Evolutionary conservation across 2,888 invertebrate species (phyloP).

Genomic region (Oithona nana): DNA sequence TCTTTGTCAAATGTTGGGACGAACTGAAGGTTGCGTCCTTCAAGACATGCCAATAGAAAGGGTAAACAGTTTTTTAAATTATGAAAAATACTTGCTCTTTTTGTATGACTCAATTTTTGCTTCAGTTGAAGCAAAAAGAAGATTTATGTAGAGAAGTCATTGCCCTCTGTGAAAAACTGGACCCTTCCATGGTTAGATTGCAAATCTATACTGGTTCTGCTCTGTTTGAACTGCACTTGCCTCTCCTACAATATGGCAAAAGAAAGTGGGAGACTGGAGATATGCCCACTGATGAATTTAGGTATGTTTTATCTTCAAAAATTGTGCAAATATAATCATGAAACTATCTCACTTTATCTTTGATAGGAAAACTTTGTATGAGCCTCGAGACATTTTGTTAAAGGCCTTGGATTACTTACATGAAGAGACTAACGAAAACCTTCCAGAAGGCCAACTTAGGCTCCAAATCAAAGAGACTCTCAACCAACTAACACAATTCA

Average conservation of each 20-base stretch:
- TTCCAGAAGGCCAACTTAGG: conserved; percentile 12
- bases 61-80: background rate
- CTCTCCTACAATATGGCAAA: conserved; percentile 9
- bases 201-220: conserved; percentile 58
- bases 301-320: background rate
- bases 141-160: conserved; percentile 28
- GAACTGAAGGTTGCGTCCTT: conserved; percentile 24
- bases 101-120: background rate
- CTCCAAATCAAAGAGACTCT: conserved; percentile 6
- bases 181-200: conserved; percentile 30
- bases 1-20: conserved; percentile 55
- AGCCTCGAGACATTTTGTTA: conserved; percentile 2
- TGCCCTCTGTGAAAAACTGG: conserved; percentile 25
- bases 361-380: background rate
- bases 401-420: background rate
- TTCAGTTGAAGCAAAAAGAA: conserved; percentile 43
- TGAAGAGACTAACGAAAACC: conserved; percentile 6
- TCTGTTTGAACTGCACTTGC: conserved; percentile 41
- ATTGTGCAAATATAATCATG: background rate
- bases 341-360: too few species aligned
- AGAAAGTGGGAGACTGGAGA: conserved; percentile 16
- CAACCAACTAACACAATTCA: conserved; percentile 7
- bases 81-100: background rate
- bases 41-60: conserved; percentile 10
- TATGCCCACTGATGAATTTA: conserved; percentile 15